A percentile compares a stretch with the other conserved stretches of the same genome.
These are phyloP conservation scores for Drosophila burlai DNA, from an alignment of 1,140 invertebrate genomes.

Conservation along the genomic window DNA sequence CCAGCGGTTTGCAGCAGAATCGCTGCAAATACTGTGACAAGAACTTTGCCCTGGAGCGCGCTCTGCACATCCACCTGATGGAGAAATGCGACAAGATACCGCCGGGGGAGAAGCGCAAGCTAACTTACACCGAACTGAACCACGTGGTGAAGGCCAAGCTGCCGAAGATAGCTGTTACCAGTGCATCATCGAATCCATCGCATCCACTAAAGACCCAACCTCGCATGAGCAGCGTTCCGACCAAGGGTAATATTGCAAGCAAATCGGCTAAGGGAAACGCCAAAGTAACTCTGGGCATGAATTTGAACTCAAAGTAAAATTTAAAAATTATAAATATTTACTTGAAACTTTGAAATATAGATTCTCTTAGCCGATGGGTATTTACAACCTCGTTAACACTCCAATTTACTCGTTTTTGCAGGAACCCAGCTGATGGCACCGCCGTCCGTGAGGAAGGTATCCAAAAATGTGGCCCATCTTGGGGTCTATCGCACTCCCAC, in stretches of 20 bases:
- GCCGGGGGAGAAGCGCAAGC: constrained; percentile 72
- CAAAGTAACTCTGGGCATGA: background rate
- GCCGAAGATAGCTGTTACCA: constrained; percentile 42
- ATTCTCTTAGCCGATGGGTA: background rate
- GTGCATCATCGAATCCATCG: constrained; percentile 1
- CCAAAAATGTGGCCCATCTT: constrained; percentile 66
- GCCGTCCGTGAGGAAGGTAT: constrained; percentile 50
- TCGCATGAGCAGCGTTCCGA: constrained; percentile 12
- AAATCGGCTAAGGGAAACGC: constrained; percentile 3
- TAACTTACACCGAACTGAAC: constrained; percentile 73
- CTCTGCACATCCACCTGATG: constrained; percentile 77
- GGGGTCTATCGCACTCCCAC: constrained; percentile 75
- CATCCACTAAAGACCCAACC: constrained; percentile 13
- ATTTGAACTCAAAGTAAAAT: background rate
- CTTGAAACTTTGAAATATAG: background rate
- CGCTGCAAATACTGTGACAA: constrained; percentile 80
- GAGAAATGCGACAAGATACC: constrained; percentile 78
- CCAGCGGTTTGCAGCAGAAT: constrained; percentile 24
- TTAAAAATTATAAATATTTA: background rate
- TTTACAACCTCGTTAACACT: no score
- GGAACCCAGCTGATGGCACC: constrained; percentile 44
- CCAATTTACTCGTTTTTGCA: background rate
- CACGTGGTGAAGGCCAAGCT: constrained; percentile 74
- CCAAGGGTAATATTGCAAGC: constrained; percentile 21
- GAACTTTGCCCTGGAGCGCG: constrained; percentile 70